Evolutionary conservation across 1,140 invertebrate genomes (phyloP).

Genomic region (Formica exsecta): DNA sequence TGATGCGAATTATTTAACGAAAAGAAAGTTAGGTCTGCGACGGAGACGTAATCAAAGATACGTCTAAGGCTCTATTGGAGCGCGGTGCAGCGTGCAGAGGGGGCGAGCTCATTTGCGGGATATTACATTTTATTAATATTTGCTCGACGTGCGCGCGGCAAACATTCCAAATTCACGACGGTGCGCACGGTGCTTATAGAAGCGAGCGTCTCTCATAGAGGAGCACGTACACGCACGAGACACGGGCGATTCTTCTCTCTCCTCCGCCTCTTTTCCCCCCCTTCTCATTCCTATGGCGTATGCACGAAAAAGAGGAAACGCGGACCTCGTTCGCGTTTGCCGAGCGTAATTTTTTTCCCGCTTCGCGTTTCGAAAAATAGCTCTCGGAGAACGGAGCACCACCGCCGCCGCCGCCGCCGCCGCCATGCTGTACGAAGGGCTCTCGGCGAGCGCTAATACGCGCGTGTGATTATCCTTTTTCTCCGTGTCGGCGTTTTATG

Average conservation of each 20-base stretch:
- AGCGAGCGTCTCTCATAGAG: conserved; percentile 35
- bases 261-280: conserved; percentile 21
- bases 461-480: conserved; percentile 75
- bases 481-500: conserved; percentile 58
- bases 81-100: background rate
- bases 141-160: conserved; percentile 64
- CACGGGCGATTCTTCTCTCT: conserved; percentile 64
- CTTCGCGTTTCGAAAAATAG: conserved; percentile 71
- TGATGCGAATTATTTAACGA: conserved; percentile 42
- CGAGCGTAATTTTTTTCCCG: conserved; percentile 67
- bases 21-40: background rate
- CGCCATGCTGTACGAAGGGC: conserved; percentile 61
- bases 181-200: conserved; percentile 63
- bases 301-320: conserved; percentile 59
- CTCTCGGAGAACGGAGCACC: conserved; percentile 46
- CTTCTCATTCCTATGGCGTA: conserved; percentile 32
- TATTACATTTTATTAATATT: conserved; percentile 80
- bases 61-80: conserved; percentile 50
- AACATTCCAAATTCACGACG: conserved; percentile 72
- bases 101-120: conserved; percentile 66
- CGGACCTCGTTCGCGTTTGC: conserved; percentile 59
- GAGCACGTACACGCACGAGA: conserved; percentile 60
- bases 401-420: background rate
- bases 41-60: conserved; percentile 45
- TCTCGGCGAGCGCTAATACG: conserved; percentile 64